Percentiles rank a stretch among this genome's conserved stretches.
Evolutionary conservation across 2,113 vertebrate species (phyloP).

Genomic region (Oryctolagus cuniculus): mOryCun1.1 NC_091449.1:58677001-58677500

Average conservation of each 20-base stretch:
- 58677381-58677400: conserved; percentile 77
- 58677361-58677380: conserved; percentile 73
- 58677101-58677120: conserved; percentile 61
- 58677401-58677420: conserved; percentile 63
- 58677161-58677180: conserved; percentile 72
- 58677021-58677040: background rate
- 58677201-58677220: conserved; percentile 72
- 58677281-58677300: conserved; percentile 80
- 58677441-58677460: conserved; percentile 47
- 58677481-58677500: conserved; percentile 16
- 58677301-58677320: conserved; percentile 79
- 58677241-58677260: conserved; percentile 79
- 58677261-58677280: conserved; percentile 78
- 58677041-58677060: background rate
- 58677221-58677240: conserved; percentile 68
- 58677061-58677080: conserved; percentile 32
- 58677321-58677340: conserved; percentile 75
- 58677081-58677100: conserved; percentile 19
- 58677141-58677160: conserved; percentile 64
- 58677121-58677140: conserved; percentile 59
- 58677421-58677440: conserved; percentile 62
- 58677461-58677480: conserved; percentile 65
- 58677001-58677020: background rate
- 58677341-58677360: conserved; percentile 80
- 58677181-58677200: conserved; percentile 79